Base-by-base conservation (phyloP, 2,797 vertebrate genomes). In the Hylomyscus alleni region DNA sequence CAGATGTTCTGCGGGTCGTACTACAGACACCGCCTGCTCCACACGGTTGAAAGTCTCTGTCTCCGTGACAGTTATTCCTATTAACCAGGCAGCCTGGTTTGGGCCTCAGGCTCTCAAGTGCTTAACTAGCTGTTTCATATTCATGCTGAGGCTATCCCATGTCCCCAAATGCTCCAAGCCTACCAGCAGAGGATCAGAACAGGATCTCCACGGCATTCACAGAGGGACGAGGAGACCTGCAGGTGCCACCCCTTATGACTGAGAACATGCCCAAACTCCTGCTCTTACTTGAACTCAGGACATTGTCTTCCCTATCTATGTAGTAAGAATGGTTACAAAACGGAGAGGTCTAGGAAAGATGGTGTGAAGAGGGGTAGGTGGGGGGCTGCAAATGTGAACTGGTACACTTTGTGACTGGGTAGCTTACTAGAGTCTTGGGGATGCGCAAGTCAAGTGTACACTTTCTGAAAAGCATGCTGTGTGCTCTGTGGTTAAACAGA, bases 141-240 rank as follows among this genome's bases (percentile, higher is more conserved):
- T 47, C 13, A 37, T 29, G 52, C 15, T 58, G 7, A 78, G 81
- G 50, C 47, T 3, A 60, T 58, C 60, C 50, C 81, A 34, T 34
- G 19, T 34, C 37, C 31, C 34, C 17, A 60, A 89, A 80, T 24
- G 44, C 22, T 47, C 34, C 2, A 10, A 31, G 12, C 56, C 58
- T 83, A 12, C 89, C 37, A 80, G 73, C 62, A 62, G 86, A 86
- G 26, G 29, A 26, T 73, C 62, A 73, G 22, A 86, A 85, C 95
- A 80, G n/a, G 6, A 14, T 56, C 22, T 31, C 11, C 58, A 26
- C 1, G 37, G 37, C 52, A 78, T 69, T 67, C 50, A 20, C 37
- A 17, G 29, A 67, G 58, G 31, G 47, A n/a, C 69, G 60, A 90
- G 15, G 47, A 37, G 37, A 31, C 14, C 54, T 62, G 56, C 22